Conservation (phyloP, 2,888 invertebrate species). For the Tachina grossa region DNA sequence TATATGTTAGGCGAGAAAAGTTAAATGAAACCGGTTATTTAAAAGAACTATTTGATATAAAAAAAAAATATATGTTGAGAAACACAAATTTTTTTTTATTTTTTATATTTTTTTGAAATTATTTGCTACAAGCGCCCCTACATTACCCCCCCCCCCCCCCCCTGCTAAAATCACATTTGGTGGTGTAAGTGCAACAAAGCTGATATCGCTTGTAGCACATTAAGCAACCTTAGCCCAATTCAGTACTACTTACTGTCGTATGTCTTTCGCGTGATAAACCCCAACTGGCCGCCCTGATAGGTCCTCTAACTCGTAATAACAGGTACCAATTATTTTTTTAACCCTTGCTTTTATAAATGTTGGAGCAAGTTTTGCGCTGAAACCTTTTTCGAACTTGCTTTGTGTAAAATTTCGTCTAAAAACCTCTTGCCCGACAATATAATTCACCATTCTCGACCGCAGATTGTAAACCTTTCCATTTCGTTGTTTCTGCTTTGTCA, state of each 20-base stretch:
- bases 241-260: neutral
- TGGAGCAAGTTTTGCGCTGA: neutral
- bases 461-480: neutral
- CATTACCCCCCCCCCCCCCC: constrained; percentile 16
- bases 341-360: neutral
- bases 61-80: too few relatives aligned
- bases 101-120: too few relatives aligned
- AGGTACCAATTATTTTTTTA: neutral
- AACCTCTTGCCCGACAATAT: too few relatives aligned
- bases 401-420: neutral
- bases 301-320: constrained; percentile 12
- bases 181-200: neutral
- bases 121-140: constrained; percentile 18
- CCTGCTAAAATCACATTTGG: constrained; percentile 24
- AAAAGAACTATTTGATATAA: too few relatives aligned
- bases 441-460: neutral
- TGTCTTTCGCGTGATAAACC: constrained; percentile 8
- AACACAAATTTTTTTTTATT: too few relatives aligned
- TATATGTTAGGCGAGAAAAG: too few relatives aligned
- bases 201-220: constrained; percentile 12
- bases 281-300: neutral
- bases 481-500: neutral
- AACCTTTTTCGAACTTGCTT: neutral
- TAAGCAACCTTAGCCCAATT: too few relatives aligned
- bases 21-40: too few relatives aligned